Base-by-base conservation (phyloP, 2,113 vertebrate genomes). In the Dendrocopos noguchii region DNA sequence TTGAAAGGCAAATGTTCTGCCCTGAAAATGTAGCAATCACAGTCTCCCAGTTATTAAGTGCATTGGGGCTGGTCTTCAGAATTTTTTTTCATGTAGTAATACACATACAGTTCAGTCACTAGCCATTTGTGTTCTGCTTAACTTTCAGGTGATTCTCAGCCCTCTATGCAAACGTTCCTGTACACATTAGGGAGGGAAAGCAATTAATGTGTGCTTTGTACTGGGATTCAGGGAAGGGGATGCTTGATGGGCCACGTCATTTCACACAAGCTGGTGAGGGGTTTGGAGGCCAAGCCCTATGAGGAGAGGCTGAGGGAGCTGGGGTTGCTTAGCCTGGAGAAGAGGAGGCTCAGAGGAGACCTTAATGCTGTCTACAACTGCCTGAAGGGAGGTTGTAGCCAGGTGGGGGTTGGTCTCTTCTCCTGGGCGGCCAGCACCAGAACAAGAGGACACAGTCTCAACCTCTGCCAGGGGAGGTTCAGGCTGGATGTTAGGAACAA, bases 211-310 rank as follows among this genome's bases (percentile, higher is more conserved):
- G 53, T 65, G 31, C 20, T 60, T 81, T 66, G 33, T 59, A 25
- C 16, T 59, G 16, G 29, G 15, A 79, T 36, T 46, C 4, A 46
- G 22, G 29, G 18, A 91, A 57, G 8, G 15, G n/a, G 33, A 57
- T n/a, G 27, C 16, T 34, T 39, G 31, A 52, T 14, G n/a, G 12
- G 15, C 21, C 31, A 67, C 0, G 0, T 1, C 11, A 3, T 29
- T 68, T 53, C 46, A 55, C 21, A 34, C 36, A 39, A 39, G 36
- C 36, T 39, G 36, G 36, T 10, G 10, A 39, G 36, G 36, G 36
- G 9, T 39, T 39, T 39, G 36, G 36, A 11, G 36, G 36, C 36
- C 36, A 39, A 39, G 36, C 36, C 36, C 36, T 39, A 39, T 39
- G 36, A 39, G 36, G 36, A 39, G 36, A 39, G 36, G 36, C 36